phyloP scores from a whole-genome alignment of 2,888 invertebrate species.

The Chrysolina americana region DNA sequence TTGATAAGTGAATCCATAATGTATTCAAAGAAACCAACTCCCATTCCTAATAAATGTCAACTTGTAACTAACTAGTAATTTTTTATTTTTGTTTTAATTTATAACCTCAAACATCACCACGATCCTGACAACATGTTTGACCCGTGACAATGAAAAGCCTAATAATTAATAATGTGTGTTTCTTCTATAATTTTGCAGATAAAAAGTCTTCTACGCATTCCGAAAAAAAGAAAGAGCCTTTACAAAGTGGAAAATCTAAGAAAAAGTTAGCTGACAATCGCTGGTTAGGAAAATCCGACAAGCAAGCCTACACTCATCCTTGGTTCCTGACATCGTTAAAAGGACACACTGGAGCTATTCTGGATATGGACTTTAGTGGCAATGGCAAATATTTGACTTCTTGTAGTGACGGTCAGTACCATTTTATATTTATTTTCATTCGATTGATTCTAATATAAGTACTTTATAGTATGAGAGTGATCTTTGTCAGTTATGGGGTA shows the following conservation, averaged over 20 bases:
- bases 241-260: conserved; percentile 63
- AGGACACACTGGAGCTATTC: conserved; percentile 83
- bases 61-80: conserved; percentile 1
- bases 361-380: conserved; percentile 85
- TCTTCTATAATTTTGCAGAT: conserved; percentile 47
- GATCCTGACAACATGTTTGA: conserved; percentile 21
- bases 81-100: conserved; percentile 2
- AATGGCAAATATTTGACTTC: conserved; percentile 90
- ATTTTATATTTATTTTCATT: conserved; percentile 4
- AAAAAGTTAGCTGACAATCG: conserved; percentile 67
- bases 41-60: not conserved
- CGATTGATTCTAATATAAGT: conserved; percentile 1
- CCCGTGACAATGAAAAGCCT: conserved; percentile 33
- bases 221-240: conserved; percentile 49
- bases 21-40: not conserved
- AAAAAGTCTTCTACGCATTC: conserved; percentile 39
- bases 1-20: not conserved
- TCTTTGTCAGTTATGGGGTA: not conserved
- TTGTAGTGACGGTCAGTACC: conserved; percentile 84
- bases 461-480: not conserved
- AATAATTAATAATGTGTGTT: conserved; percentile 28
- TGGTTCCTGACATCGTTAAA: conserved; percentile 87
- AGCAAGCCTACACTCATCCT: conserved; percentile 77
- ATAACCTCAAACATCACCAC: conserved; percentile 30
- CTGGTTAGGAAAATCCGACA: conserved; percentile 70